A percentile compares a stretch with the other conserved stretches of the same genome.
Conservation (phyloP, 2,888 invertebrate genomes). For the Troglohyphantes excavatus region DNA sequence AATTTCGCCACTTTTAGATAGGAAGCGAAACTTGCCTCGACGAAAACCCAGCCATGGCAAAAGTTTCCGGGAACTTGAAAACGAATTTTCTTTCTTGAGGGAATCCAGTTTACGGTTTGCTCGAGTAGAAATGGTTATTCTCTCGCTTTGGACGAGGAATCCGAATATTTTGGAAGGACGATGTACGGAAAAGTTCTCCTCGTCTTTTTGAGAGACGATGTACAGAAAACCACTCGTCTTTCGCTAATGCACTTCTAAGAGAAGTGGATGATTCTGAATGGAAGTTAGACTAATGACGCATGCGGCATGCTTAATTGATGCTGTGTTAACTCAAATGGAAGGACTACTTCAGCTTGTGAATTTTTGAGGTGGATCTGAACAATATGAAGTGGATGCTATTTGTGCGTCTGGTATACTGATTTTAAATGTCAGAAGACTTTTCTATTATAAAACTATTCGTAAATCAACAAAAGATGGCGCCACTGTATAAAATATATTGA, state of each 20-base stretch:
- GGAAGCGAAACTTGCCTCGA: background rate
- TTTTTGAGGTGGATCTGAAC: background rate
- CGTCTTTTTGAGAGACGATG: no score
- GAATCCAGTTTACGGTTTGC: background rate
- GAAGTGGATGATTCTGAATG: background rate
- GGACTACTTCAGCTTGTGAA: background rate
- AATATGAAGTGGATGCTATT: background rate
- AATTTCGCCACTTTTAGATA: background rate
- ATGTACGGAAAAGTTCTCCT: background rate
- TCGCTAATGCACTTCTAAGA: background rate
- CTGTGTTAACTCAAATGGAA: background rate
- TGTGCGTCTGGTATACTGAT: no score
- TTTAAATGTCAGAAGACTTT: no score
- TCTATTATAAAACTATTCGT: no score
- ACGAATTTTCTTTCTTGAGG: slow-evolving; percentile 1
- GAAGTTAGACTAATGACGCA: background rate
- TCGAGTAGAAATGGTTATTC: background rate
- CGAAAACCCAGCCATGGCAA: background rate
- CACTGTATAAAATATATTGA: no score
- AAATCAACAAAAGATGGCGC: no score
- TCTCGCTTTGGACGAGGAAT: background rate
- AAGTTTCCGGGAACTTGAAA: background rate
- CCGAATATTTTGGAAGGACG: background rate
- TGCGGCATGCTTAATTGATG: slow-evolving; percentile 4
- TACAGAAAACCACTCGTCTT: background rate